phyloP scores from a whole-genome alignment of 2,888 invertebrate species.

The Philereme transversata region DNA sequence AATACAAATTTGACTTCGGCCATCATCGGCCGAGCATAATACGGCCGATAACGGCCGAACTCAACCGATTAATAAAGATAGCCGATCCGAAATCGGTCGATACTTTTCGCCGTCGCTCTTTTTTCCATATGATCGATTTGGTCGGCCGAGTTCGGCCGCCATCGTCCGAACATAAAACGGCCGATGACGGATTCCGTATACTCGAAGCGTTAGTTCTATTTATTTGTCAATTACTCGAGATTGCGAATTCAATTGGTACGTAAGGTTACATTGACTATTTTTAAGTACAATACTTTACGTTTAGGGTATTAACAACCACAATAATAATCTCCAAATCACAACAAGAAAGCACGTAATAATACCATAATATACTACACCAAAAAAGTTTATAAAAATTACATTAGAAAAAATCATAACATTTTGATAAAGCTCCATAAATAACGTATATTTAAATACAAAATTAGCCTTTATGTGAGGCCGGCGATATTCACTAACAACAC shows the following conservation, averaged over 20 bases:
- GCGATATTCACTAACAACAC: conserved; percentile 23
- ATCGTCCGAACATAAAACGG: too few species aligned
- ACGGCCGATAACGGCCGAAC: too few species aligned
- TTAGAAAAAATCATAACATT: conserved; percentile 55
- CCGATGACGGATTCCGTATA: too few species aligned
- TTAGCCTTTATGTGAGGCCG: conserved; percentile 18
- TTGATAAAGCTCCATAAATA: conserved; percentile 44
- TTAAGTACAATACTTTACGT: conserved; percentile 32
- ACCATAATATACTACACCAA: conserved; percentile 43
- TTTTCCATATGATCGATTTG: too few species aligned
- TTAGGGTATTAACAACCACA: conserved; percentile 13
- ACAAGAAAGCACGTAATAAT: conserved; percentile 40
- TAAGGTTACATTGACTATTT: conserved; percentile 42
- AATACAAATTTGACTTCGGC: too few species aligned
- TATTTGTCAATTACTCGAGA: conserved; percentile 3
- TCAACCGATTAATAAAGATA: too few species aligned
- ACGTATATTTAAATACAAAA: conserved; percentile 25
- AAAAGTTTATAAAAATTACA: conserved; percentile 53
- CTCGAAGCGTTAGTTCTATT: too few species aligned
- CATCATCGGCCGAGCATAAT: too few species aligned
- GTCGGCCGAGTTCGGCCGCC: too few species aligned
- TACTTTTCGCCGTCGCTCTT: too few species aligned
- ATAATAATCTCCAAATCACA: conserved; percentile 34
- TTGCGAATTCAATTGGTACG: conserved; percentile 15
- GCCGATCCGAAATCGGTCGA: too few species aligned